These are phyloP conservation scores for Podabrus alpinus DNA, from an alignment of 2,888 invertebrate genomes.

Conservation along the genomic window DNA sequence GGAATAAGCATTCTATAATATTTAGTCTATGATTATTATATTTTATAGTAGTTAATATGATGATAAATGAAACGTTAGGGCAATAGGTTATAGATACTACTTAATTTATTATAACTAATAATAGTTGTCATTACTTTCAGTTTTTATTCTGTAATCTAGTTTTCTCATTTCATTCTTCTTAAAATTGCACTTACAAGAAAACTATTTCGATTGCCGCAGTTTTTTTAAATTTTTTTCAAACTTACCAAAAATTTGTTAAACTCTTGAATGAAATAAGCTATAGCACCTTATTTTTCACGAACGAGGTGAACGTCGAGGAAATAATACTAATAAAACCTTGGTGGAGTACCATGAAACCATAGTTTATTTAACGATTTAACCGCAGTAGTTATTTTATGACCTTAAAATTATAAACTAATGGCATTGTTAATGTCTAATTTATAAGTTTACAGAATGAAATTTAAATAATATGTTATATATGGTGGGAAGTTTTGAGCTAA, in stretches of 20 bases:
- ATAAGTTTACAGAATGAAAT: background rate
- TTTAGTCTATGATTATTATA: no score
- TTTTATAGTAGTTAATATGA: no score
- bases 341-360: background rate
- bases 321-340: background rate
- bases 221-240: background rate
- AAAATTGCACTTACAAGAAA: no score
- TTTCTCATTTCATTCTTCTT: no score
- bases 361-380: background rate
- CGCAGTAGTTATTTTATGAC: background rate
- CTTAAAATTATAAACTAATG: background rate
- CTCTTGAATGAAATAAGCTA: background rate
- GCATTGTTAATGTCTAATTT: background rate
- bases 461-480: background rate
- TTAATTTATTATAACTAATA: no score
- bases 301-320: background rate
- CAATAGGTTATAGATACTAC: no score
- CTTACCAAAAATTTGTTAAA: background rate
- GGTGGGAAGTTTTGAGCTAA: background rate
- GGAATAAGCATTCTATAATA: no score
- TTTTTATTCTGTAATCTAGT: no score
- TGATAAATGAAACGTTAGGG: no score
- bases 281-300: background rate
- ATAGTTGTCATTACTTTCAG: no score
- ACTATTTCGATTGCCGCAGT: no score